phyloP scores from a whole-genome alignment of 2,113 vertebrate genomes.

The Chionomys nivalis region DNA sequence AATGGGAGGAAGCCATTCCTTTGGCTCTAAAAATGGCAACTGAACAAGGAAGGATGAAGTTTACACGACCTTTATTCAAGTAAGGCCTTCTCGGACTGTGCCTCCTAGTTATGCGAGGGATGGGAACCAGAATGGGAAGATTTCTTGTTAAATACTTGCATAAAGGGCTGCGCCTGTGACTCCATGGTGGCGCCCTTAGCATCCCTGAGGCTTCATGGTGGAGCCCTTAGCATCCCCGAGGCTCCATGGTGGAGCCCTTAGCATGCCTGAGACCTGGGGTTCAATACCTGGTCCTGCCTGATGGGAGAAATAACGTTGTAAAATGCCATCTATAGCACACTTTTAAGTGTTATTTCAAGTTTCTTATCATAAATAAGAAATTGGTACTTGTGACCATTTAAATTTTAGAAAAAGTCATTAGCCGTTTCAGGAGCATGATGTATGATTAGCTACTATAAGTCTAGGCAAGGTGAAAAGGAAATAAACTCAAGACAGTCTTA shows the following conservation, averaged over 20 bases:
- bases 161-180: background rate
- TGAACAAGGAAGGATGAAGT: conserved; percentile 98
- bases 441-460: background rate
- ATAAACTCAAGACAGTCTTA: background rate
- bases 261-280: background rate
- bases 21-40: conserved; percentile 96
- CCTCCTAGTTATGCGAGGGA: background rate
- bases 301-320: background rate
- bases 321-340: background rate
- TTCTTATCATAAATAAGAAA: background rate
- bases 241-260: too few species aligned
- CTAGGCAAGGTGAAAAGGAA: background rate
- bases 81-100: conserved; percentile 77
- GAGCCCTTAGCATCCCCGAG: too few species aligned
- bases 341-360: conserved; percentile 17
- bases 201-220: too few species aligned
- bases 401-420: conserved; percentile 15
- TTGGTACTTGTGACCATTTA: background rate
- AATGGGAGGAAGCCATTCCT: conserved; percentile 94
- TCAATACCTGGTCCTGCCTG: background rate
- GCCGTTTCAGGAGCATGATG: background rate
- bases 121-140: background rate
- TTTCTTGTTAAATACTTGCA: background rate
- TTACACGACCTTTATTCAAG: conserved; percentile 96
- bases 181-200: too few species aligned